phyloP scores from a whole-genome alignment of 2,888 invertebrate species.

The Pollenia amentaria region DNA sequence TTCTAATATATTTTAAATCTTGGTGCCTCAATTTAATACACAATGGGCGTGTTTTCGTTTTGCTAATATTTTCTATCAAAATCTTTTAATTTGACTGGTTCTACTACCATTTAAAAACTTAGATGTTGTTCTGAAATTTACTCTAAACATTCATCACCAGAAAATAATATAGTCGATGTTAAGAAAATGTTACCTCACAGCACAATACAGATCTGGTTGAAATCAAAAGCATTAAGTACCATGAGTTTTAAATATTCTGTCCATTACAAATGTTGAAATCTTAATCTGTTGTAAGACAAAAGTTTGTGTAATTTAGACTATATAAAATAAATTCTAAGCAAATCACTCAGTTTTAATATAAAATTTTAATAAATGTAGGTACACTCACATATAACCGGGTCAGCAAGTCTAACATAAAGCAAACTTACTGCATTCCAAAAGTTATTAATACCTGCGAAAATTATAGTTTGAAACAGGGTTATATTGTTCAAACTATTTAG shows the following conservation, averaged over 20 bases:
- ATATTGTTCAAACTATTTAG: no score
- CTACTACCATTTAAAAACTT: background rate
- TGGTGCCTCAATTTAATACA: no score
- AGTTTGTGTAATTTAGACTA: background rate
- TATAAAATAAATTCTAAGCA: no score
- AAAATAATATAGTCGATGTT: background rate
- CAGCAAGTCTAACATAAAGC: background rate
- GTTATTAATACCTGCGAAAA: no score
- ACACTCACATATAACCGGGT: background rate
- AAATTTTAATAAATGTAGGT: no score
- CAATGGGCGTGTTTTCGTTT: no score
- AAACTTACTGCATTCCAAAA: no score
- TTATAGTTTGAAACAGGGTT: no score
- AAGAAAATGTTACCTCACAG: background rate
- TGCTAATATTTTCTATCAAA: no score
- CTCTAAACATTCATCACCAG: background rate
- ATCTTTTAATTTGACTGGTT: background rate
- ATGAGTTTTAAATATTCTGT: background rate
- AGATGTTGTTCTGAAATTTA: background rate
- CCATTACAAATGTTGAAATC: background rate
- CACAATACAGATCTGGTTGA: slow-evolving; percentile 3
- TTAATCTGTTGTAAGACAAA: no score
- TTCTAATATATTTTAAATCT: no score
- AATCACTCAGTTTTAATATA: no score
- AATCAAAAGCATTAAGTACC: background rate